Percentiles rank a stretch among this genome's conserved stretches.
Evolutionary conservation across 2,797 vertebrate species (phyloP).

Genomic region (Merluccius polli): DNA sequence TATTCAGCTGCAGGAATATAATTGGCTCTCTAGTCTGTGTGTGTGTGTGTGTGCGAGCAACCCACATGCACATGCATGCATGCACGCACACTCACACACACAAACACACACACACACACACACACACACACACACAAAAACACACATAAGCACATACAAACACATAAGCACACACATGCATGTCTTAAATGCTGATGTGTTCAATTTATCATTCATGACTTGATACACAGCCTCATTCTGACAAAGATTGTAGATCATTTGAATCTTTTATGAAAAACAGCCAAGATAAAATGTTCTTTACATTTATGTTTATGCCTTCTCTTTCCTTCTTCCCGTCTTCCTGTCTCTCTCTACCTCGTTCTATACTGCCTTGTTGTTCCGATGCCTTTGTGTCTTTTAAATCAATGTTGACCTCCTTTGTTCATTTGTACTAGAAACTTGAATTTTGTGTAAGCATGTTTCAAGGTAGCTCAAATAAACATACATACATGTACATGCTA

Average conservation of each 20-base stretch:
- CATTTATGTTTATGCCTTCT: background rate
- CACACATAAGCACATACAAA: slow-evolving; percentile 2
- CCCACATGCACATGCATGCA: background rate
- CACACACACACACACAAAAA: slow-evolving; percentile 6
- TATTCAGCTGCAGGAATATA: slow-evolving; percentile 58
- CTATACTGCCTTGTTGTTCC: background rate
- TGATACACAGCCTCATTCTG: background rate
- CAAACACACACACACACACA: background rate
- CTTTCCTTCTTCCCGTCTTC: background rate
- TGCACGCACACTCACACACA: background rate
- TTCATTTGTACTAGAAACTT: no score
- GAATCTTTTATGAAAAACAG: background rate
- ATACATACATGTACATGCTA: background rate
- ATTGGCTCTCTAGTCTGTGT: slow-evolving; percentile 35
- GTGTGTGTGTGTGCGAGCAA: background rate
- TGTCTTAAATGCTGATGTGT: background rate
- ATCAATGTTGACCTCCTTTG: no score
- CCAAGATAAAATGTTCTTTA: background rate
- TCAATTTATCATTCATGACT: background rate
- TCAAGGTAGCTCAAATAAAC: background rate
- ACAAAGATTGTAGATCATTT: background rate
- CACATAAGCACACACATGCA: background rate
- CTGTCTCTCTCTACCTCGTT: background rate
- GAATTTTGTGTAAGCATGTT: no score
- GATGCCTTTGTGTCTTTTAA: no score